phyloP scores from a whole-genome alignment of 2,113 vertebrate genomes.

The Nestor notabilis region DNA sequence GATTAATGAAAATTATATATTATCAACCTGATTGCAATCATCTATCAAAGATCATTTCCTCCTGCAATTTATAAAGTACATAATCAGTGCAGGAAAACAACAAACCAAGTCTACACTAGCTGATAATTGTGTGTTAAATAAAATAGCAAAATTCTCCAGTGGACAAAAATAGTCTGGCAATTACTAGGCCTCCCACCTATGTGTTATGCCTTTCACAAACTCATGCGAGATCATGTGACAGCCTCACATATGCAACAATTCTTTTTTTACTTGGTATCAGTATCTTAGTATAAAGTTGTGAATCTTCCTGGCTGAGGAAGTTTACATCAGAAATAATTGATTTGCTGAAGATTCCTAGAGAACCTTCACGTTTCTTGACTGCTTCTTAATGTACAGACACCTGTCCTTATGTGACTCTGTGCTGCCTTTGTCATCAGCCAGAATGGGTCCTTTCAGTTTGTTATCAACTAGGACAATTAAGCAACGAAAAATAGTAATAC shows the following conservation, averaged over 20 bases:
- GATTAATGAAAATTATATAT: constrained; percentile 81
- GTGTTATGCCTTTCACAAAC: neutral
- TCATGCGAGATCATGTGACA: neutral
- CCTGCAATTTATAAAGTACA: constrained; percentile 55
- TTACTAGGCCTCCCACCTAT: neutral
- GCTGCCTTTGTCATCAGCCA: neutral
- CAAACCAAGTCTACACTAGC: neutral
- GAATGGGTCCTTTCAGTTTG: neutral
- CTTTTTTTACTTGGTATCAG: neutral
- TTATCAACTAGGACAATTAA: neutral
- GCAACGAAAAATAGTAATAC: neutral
- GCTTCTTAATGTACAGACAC: neutral
- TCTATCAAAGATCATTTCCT: constrained; percentile 74
- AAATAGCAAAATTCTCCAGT: neutral
- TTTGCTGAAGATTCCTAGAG: neutral
- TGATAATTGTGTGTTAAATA: neutral
- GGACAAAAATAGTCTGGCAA: neutral
- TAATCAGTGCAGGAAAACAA: constrained; percentile 69
- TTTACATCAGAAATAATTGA: neutral
- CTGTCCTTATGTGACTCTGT: neutral
- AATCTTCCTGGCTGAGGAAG: neutral
- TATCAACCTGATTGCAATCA: constrained; percentile 82
- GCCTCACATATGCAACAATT: neutral
- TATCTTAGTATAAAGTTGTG: neutral
- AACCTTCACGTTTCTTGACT: neutral